Percentiles rank a stretch among this genome's conserved stretches.
These are phyloP conservation scores for Pelecanus crispus DNA, from an alignment of 2,113 vertebrate genomes.

Conservation along the genomic window DNA sequence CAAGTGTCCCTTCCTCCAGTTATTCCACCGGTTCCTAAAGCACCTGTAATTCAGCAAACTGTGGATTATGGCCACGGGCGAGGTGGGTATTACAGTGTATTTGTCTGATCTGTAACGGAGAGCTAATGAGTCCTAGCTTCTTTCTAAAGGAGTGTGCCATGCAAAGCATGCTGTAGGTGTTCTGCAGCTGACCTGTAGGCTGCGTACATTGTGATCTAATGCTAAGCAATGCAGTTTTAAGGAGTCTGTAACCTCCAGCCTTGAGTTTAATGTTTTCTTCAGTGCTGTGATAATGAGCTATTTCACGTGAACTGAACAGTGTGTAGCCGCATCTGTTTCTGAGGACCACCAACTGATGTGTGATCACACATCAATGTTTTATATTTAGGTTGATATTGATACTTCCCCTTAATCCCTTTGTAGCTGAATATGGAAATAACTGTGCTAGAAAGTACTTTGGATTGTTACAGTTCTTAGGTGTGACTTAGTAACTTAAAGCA, in stretches of 20 bases:
- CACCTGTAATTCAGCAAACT: slow-evolving; percentile 86
- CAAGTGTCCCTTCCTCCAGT: slow-evolving; percentile 61
- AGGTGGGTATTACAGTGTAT: slow-evolving; percentile 69
- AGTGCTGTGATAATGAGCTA: not conserved
- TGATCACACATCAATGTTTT: not conserved
- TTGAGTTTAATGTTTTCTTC: not conserved
- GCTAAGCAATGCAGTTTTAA: not conserved
- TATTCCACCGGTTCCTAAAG: slow-evolving; percentile 72
- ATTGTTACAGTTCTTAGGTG: not conserved
- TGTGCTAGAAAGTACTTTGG: not conserved
- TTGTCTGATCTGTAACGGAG: not conserved
- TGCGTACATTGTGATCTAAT: not conserved
- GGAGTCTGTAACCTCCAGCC: not conserved
- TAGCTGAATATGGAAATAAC: not conserved
- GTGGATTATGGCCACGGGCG: slow-evolving; percentile 90
- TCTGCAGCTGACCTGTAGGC: not conserved
- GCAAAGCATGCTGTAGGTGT: not conserved
- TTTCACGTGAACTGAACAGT: not conserved
- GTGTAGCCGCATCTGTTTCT: not conserved
- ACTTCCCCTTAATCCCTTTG: not conserved
- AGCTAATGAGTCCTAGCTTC: not conserved
- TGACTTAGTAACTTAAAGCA: not conserved
- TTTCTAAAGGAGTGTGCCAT: not conserved
- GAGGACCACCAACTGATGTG: not conserved
- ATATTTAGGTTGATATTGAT: not conserved